Conservation (phyloP, 2,113 vertebrate species). For the Cyanoliseus patagonus region DNA sequence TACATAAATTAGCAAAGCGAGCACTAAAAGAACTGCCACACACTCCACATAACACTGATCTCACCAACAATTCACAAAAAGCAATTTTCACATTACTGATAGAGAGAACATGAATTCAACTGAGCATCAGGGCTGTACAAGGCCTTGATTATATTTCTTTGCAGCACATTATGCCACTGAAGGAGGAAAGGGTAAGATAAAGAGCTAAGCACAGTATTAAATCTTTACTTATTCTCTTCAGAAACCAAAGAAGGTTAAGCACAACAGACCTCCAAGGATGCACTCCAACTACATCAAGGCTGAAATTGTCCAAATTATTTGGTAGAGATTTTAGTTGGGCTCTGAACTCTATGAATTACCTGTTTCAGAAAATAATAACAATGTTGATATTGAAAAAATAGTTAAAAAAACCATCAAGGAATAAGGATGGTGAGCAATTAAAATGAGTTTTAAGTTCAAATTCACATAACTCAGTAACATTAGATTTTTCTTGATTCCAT, state of each 20-base stretch:
- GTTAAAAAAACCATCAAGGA: fast-evolving
- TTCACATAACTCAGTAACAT: background rate
- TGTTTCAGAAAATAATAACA: background rate
- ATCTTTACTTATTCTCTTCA: background rate
- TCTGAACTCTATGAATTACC: background rate
- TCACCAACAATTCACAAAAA: background rate
- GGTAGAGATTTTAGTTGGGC: background rate
- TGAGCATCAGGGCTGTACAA: background rate
- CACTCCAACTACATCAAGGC: background rate
- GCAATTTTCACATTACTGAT: background rate
- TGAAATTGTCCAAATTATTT: background rate
- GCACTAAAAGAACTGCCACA: background rate
- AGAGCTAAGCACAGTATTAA: background rate
- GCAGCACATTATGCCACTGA: background rate
- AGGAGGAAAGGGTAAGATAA: background rate
- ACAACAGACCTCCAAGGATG: background rate
- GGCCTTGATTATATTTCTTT: background rate
- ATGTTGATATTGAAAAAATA: background rate
- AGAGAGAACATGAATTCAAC: background rate
- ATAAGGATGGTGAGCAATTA: background rate
- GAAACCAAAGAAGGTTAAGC: background rate
- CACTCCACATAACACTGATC: background rate
- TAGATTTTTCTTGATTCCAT: background rate
- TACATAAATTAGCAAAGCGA: background rate
- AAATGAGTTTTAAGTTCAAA: background rate